Percentiles rank a stretch among this genome's conserved stretches.
Conservation (phyloP, 2,888 invertebrate species). For the Meiosimyza decipiens region DNA sequence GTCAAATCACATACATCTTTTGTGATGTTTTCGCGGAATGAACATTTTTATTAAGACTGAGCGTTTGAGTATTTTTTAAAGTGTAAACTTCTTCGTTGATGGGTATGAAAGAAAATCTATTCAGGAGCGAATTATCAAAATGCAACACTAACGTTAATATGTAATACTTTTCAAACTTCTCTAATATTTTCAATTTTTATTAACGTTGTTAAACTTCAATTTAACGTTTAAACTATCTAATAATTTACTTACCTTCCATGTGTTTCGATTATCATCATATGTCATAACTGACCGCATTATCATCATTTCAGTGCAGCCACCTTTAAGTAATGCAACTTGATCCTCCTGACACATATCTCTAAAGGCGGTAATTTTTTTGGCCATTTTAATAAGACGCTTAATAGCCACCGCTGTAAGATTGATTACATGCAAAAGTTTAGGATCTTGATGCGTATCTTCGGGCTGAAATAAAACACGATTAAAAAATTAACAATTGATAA, state of each 20-base stretch:
- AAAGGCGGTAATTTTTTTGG: constrained; percentile 88
- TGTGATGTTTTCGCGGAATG: too few species aligned
- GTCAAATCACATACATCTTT: too few species aligned
- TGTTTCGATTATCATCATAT: constrained; percentile 85
- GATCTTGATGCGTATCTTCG: constrained; percentile 70
- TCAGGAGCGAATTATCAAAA: too few species aligned
- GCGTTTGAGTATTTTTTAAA: too few species aligned
- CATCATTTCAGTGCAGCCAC: constrained; percentile 97
- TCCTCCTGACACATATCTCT: constrained; percentile 95
- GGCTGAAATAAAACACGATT: constrained; percentile 50
- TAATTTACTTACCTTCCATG: constrained; percentile 80
- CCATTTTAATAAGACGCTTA: constrained; percentile 85
- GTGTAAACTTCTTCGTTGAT: too few species aligned
- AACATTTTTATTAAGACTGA: too few species aligned
- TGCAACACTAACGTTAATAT: too few species aligned
- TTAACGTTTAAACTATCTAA: background rate
- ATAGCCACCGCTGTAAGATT: constrained; percentile 94
- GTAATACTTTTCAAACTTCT: too few species aligned
- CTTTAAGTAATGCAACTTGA: constrained; percentile 78
- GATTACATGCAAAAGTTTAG: constrained; percentile 83
- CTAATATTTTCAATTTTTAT: background rate
- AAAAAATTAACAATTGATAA: constrained; percentile 4
- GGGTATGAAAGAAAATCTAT: too few species aligned
- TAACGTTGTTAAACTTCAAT: constrained; percentile 5
- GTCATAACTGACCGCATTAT: constrained; percentile 92